Percentiles rank a stretch among this genome's conserved stretches.
phyloP scores from a whole-genome alignment of 2,888 invertebrate species.

The Spilarctia lutea region DNA sequence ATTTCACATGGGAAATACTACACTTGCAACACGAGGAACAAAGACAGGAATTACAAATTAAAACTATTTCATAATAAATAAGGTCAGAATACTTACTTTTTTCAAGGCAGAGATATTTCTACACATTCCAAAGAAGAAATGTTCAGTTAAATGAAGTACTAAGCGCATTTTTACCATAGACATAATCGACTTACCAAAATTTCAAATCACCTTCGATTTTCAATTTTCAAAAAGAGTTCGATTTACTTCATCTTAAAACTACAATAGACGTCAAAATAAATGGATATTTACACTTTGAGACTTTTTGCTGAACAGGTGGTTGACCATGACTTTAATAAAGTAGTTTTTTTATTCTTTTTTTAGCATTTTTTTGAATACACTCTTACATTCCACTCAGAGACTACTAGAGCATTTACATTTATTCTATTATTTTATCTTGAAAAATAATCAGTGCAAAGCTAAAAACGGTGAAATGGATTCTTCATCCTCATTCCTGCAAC shows the following conservation, averaged over 20 bases:
- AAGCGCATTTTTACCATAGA: not conserved
- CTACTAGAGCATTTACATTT: conserved; percentile 4
- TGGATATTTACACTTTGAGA: not conserved
- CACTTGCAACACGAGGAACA: not conserved
- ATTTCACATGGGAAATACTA: not conserved
- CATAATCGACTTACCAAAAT: not conserved
- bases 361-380: not conserved
- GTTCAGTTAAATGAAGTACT: not conserved
- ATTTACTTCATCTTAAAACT: not conserved
- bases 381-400: not conserved
- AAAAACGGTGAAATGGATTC: not conserved
- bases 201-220: not conserved
- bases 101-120: not conserved
- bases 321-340: conserved; percentile 3
- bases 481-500: not conserved
- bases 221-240: not conserved
- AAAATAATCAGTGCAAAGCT: not conserved
- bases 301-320: conserved; percentile 1
- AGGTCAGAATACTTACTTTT: not conserved
- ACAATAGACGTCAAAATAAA: not conserved
- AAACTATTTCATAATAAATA: not conserved
- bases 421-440: not conserved
- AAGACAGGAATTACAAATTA: not conserved
- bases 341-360: not conserved
- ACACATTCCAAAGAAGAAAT: not conserved